Percentiles rank a stretch among this genome's conserved stretches.
Evolutionary conservation across 2,888 invertebrate species (phyloP).

Genomic region (Anarsia innoxiella): DNA sequence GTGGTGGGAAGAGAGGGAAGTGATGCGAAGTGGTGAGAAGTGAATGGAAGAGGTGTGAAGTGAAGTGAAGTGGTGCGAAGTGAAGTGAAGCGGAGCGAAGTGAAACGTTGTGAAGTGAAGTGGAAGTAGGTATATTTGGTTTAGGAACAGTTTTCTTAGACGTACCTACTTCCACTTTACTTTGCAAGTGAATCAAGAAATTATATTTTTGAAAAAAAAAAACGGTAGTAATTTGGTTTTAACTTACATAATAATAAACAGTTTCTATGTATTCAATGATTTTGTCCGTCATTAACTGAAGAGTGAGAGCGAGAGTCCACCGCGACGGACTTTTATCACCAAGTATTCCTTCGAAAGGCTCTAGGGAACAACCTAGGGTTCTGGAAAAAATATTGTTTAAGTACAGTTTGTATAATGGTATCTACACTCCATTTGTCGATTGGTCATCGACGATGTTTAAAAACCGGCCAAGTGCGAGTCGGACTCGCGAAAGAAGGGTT

Average conservation of each 20-base stretch:
- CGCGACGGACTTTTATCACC: conserved; percentile 54
- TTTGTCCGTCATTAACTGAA: conserved; percentile 50
- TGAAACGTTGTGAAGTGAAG: neutral
- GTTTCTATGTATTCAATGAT: conserved; percentile 46
- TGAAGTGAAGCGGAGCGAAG: neutral
- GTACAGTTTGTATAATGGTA: too few relatives aligned
- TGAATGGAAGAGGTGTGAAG: neutral
- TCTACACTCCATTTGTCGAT: too few relatives aligned
- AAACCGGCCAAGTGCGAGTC: too few relatives aligned
- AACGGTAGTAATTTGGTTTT: too few relatives aligned
- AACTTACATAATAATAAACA: conserved; percentile 50
- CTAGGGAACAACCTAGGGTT: conserved; percentile 47
- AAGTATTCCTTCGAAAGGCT: conserved; percentile 53
- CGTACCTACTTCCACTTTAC: neutral
- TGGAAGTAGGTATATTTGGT: neutral
- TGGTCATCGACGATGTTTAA: too few relatives aligned
- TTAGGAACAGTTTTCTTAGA: neutral
- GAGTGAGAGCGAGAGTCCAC: conserved; percentile 35
- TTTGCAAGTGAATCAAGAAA: neutral
- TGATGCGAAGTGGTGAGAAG: neutral
- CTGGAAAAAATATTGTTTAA: conserved; percentile 29
- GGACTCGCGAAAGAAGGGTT: too few relatives aligned
- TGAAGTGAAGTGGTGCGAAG: neutral
- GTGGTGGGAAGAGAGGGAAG: too few relatives aligned
- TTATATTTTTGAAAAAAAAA: neutral